Percentiles rank a stretch among this genome's conserved stretches.
phyloP scores from a whole-genome alignment of 2,797 vertebrate species.

The Coregonus suidteri region DNA sequence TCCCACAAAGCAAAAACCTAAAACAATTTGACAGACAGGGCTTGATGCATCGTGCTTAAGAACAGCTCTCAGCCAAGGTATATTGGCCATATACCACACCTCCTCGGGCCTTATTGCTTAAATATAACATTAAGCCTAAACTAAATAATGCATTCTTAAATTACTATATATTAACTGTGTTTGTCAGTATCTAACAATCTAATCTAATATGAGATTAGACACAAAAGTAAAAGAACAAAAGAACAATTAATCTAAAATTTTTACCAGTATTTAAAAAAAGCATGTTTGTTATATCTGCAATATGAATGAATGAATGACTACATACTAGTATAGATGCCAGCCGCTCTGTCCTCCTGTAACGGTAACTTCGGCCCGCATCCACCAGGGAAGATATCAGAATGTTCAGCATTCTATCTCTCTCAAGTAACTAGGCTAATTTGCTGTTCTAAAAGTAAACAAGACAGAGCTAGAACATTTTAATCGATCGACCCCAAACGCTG shows the following conservation, averaged over 20 bases:
- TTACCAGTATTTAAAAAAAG: neutral
- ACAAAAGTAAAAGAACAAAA: neutral
- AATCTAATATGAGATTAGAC: neutral
- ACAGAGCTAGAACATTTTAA: neutral
- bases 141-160: neutral
- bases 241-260: neutral
- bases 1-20: slow-evolving; percentile 58
- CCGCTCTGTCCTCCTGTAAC: slow-evolving; percentile 74
- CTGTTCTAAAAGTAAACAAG: neutral
- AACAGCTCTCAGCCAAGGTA: too few species aligned
- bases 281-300: neutral
- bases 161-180: neutral
- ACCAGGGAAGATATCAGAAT: slow-evolving; percentile 77
- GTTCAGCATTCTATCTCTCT: slow-evolving; percentile 70
- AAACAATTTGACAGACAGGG: slow-evolving; percentile 45
- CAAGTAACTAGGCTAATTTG: neutral
- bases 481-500: neutral
- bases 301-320: slow-evolving; percentile 35
- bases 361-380: slow-evolving; percentile 73
- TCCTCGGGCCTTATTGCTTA: neutral
- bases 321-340: slow-evolving; percentile 76
- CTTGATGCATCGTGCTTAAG: slow-evolving; percentile 17
- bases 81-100: too few species aligned
- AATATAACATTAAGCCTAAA: neutral
- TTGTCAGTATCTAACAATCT: neutral